Base-by-base conservation (phyloP, 2,113 vertebrate species). In the Pterocles gutturalis region DNA sequence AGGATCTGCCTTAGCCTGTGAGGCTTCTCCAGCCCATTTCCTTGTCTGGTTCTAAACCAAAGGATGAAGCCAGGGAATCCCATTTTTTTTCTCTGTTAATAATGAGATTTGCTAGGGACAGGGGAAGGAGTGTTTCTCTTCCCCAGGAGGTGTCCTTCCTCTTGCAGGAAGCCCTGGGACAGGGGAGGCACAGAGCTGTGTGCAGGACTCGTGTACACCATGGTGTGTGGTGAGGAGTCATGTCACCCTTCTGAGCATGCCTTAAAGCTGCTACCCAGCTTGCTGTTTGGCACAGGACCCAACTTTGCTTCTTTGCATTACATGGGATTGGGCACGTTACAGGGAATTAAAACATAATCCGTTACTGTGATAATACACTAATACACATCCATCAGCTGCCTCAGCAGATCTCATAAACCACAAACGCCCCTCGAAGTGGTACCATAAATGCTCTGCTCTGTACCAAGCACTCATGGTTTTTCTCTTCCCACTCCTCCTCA, bases 381-480 rank as follows among this genome's bases (percentile, higher is more conserved):
- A 83, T 66, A 45, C 43, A 48, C 33, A 83, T 81, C 33, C 67
- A 89, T 76, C 85, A 84, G 67, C 79, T 71, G 67, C 72, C 61
- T 92, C 90, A 71, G 53, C 76, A 93, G 82, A 94, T 43, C 62
- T 95, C 92, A 83, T 28, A 92, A 95, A 94, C 75, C 90, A 80
- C 93, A 94, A 93, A 87, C 0, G 0, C 33, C 72, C 43, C 48
- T 7, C 18, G 1, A 70, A 89, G 77, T 45, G 64, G 60, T 38
- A 34, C 60, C 55, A 24, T n/a, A 71, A 94, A 36, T 2, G 10
- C 33, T 89, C 69, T 92, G 36, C 76, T 94, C 62, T 1, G 0
- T 36, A 75, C 38, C 67, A 88, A 89, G 38, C 1, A 1, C 76
- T 96, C 38, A 46, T 20, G 67, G 38, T 25, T 96, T 93, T 78